Percentiles rank a stretch among this genome's conserved stretches.
phyloP scores from a whole-genome alignment of 2,113 vertebrate species.

The Strigops habroptila region DNA sequence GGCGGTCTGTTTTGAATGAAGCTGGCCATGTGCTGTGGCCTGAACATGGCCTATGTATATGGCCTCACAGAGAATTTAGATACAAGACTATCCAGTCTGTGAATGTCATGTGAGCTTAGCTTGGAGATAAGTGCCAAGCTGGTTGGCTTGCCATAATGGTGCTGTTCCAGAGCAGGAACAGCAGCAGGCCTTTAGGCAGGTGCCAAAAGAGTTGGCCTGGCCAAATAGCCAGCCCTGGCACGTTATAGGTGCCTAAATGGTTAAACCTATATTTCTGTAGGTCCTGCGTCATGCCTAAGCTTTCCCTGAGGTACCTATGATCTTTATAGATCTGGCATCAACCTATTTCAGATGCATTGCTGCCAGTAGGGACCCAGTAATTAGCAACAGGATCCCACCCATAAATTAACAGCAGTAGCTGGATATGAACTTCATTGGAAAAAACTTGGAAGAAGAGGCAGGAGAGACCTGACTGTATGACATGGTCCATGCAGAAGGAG shows the following conservation, averaged over 20 bases:
- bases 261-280: background rate
- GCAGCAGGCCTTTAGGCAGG: background rate
- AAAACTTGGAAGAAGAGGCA: background rate
- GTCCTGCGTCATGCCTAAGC: background rate
- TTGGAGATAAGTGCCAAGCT: background rate
- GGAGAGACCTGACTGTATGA: background rate
- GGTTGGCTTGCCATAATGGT: rapidly evolving
- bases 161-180: background rate
- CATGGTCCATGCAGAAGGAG: background rate
- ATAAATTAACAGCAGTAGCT: background rate
- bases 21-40: background rate
- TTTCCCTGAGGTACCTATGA: background rate
- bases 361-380: background rate
- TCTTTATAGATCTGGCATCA: background rate
- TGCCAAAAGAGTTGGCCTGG: background rate
- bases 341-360: background rate
- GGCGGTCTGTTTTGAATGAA: background rate
- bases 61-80: background rate
- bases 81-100: background rate
- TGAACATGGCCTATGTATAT: background rate
- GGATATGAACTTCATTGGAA: background rate
- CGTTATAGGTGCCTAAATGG: background rate
- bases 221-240: background rate
- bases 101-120: background rate
- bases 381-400: background rate